phyloP scores from a whole-genome alignment of 2,797 vertebrate genomes.

The Urophycis tenuis region DNA sequence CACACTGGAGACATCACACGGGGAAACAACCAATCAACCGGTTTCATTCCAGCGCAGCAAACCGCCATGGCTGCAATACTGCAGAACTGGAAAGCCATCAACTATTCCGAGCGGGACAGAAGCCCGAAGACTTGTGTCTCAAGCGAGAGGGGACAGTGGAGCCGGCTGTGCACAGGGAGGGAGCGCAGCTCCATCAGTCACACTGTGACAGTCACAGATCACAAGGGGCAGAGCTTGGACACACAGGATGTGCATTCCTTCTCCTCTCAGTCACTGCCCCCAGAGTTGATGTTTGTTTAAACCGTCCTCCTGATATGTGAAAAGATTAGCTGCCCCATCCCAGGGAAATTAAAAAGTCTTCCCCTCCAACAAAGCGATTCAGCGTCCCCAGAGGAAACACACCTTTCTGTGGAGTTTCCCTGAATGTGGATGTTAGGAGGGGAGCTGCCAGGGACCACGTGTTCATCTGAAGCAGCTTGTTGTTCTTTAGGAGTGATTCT shows the following conservation, averaged over 20 bases:
- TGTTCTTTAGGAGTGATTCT: conserved; percentile 27
- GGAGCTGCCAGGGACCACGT: conserved; percentile 18
- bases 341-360: conserved; percentile 34
- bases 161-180: conserved; percentile 42
- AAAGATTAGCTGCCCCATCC: conserved; percentile 64
- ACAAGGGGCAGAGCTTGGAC: conserved; percentile 60
- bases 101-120: conserved; percentile 5
- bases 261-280: conserved; percentile 76
- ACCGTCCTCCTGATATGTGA: conserved; percentile 69
- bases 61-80: background rate
- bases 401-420: background rate
- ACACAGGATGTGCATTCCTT: conserved; percentile 85
- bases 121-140: conserved; percentile 17
- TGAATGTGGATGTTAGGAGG: conserved; percentile 48
- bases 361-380: conserved; percentile 24
- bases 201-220: conserved; percentile 60
- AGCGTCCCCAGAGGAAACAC: background rate
- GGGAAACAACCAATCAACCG: background rate
- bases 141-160: conserved; percentile 30
- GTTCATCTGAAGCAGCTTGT: conserved; percentile 45
- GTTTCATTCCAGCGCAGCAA: background rate
- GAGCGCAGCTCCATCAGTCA: conserved; percentile 59
- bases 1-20: background rate
- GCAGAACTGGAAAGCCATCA: conserved; percentile 1
- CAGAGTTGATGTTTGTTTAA: conserved; percentile 73